A percentile compares a stretch with the other conserved stretches of the same genome.
Evolutionary conservation across 2,113 vertebrate genomes (phyloP).

Genomic region (Microcebus murinus): DNA sequence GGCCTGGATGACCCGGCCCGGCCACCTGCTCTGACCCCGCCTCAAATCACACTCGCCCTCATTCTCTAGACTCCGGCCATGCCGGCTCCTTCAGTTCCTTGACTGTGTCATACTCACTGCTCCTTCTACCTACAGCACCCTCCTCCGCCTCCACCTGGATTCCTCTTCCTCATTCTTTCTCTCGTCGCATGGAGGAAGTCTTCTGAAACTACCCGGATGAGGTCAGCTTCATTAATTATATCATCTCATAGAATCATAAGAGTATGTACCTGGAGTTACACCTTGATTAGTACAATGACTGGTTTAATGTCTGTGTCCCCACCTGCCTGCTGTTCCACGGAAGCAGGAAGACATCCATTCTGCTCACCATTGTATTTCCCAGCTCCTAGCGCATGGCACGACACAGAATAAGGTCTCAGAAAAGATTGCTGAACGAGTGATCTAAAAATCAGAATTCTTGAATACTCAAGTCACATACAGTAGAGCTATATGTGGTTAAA

Average conservation of each 20-base stretch:
- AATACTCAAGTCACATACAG: neutral
- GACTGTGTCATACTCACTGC: neutral
- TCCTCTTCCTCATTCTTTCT: neutral
- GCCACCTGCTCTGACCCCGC: no score
- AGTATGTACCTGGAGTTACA: neutral
- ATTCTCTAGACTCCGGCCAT: neutral
- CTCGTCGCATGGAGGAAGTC: neutral
- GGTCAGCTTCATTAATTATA: neutral
- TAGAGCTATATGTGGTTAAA: neutral
- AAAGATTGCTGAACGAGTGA: neutral
- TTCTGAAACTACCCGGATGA: neutral
- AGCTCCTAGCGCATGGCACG: neutral
- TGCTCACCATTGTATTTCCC: neutral
- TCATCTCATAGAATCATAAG: neutral
- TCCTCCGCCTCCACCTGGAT: neutral
- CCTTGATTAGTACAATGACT: neutral
- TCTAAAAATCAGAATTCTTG: neutral
- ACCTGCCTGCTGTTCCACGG: neutral
- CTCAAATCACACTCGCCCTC: neutral
- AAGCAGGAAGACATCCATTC: neutral
- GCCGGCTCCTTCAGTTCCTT: neutral
- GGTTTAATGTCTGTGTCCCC: neutral
- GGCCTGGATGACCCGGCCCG: rapidly evolving
- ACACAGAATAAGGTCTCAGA: neutral
- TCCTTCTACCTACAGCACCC: neutral